A percentile compares a stretch with the other conserved stretches of the same genome.
These are phyloP conservation scores for Drosophila melanosoma DNA, from an alignment of 2,888 invertebrate genomes.

Conservation along the genomic window DNA sequence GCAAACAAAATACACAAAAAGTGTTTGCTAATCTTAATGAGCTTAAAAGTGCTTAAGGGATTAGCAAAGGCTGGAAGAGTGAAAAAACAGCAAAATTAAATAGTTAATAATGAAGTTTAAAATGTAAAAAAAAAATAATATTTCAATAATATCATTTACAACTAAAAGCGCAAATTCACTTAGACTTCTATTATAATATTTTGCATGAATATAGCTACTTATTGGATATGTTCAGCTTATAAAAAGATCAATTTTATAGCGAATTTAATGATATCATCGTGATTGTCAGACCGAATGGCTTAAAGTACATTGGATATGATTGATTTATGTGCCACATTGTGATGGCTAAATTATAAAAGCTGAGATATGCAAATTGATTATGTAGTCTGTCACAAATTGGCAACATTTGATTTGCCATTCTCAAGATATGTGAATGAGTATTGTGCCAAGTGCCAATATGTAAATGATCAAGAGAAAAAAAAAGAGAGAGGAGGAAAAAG, in stretches of 20 bases:
- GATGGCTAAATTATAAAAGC: constrained; percentile 46
- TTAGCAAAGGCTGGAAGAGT: not conserved
- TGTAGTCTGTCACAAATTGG: constrained; percentile 59
- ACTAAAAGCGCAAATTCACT: not conserved
- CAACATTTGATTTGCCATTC: constrained; percentile 76
- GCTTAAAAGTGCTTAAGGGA: not conserved
- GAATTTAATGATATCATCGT: constrained; percentile 36
- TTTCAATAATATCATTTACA: not conserved
- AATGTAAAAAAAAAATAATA: not conserved
- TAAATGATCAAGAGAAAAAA: constrained; percentile 37
- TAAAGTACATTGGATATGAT: constrained; percentile 42
- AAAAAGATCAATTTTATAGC: not conserved
- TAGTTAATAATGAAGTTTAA: not conserved
- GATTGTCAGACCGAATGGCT: constrained; percentile 28
- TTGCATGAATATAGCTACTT: not conserved
- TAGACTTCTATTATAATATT: not conserved
- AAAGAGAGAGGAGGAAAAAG: not conserved
- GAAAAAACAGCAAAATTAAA: not conserved
- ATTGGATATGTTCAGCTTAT: not conserved
- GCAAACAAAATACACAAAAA: constrained; percentile 6
- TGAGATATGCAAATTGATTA: constrained; percentile 70
- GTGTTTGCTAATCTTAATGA: constrained; percentile 11
- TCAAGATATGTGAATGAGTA: constrained; percentile 38
- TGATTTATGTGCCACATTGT: constrained; percentile 60
- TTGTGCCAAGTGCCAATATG: constrained; percentile 65